phyloP scores from a whole-genome alignment of 1,140 invertebrate species.

The Heterodera schachtii region DNA sequence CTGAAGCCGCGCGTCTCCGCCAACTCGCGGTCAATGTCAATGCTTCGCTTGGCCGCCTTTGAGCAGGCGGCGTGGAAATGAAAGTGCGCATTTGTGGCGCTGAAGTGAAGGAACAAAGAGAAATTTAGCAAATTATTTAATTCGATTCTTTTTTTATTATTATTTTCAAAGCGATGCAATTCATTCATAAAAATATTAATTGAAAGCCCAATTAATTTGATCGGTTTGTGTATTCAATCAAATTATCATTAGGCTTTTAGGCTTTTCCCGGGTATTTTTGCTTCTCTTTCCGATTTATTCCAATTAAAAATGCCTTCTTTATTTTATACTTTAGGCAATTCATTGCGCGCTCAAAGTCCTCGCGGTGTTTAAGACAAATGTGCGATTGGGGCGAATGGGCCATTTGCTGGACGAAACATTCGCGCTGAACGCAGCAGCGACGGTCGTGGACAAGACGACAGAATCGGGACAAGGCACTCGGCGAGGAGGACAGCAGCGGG shows the following conservation, averaged over 20 bases:
- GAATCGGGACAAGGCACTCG: conserved; percentile 28
- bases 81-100: conserved; percentile 33
- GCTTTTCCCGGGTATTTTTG: no score
- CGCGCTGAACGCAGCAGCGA: conserved; percentile 22
- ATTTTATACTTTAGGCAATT: conserved; percentile 41
- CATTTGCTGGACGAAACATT: conserved; percentile 22
- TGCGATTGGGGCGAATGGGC: conserved; percentile 41
- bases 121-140: no score
- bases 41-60: conserved; percentile 35
- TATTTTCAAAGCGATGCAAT: no score
- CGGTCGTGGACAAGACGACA: conserved; percentile 38
- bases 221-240: no score
- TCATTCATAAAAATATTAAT: no score
- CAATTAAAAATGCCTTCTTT: conserved; percentile 26
- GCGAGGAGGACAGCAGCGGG: conserved; percentile 39
- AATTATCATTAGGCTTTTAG: no score
- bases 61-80: conserved; percentile 44
- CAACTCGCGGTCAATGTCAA: conserved; percentile 18
- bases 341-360: conserved; percentile 37
- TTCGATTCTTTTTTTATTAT: no score
- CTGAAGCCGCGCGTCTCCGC: conserved; percentile 35
- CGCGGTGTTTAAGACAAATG: conserved; percentile 42
- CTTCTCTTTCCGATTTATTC: no score
- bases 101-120: no score
- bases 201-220: no score